Base-by-base conservation (phyloP, 2,797 vertebrate genomes). In the Pyrocephalus nanus region DNA sequence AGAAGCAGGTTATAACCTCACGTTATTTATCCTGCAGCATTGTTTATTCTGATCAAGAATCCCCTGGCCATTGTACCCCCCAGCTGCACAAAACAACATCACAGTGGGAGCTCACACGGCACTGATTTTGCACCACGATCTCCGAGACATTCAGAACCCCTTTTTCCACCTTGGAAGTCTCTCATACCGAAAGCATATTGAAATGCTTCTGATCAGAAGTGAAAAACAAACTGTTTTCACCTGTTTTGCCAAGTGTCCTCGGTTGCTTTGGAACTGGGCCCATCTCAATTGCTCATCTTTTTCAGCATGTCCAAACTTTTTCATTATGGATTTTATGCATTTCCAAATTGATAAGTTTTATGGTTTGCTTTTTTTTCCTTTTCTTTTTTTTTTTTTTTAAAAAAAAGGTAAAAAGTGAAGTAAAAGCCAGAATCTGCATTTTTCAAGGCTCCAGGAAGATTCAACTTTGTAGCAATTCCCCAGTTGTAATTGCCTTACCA, bases 391-490 rank as follows among this genome's bases (percentile, higher is more conserved):
- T 38, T 38, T 38, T 38, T 38, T 38, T 38, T 38, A 38, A 38
- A 34, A 34, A 42, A 42, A 64, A 66, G 19, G 19, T 4, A 23
- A 38, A 34, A 38, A 29, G 26, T 32, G 9, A 66, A 86, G 34
- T 23, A 34, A 36, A 67, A 90, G 32, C 12, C 72, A 79, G 45
- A 67, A 85, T 71, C 57, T 60, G 32, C n/a, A 74, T 34, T 92
- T 92, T 90, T 62, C 78, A 85, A 92, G 67, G 55, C 62, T 89
- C 23, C 67, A 60, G 57, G 64, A 94, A 95, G 65, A 88, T 50
- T 83, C 0, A 0, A 50, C 61, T 93, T 34, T 30, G 72, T 50
- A 92, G 54, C 57, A 90, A 83, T 73, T 86, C 61, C 57, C 50
- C 64, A 60, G 34, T 5, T 81, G 29, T 69, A 95, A 92, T 43